Evolutionary conservation across 1,140 invertebrate genomes (phyloP).

Genomic region (Carcinoscorpius rotundicauda): DNA sequence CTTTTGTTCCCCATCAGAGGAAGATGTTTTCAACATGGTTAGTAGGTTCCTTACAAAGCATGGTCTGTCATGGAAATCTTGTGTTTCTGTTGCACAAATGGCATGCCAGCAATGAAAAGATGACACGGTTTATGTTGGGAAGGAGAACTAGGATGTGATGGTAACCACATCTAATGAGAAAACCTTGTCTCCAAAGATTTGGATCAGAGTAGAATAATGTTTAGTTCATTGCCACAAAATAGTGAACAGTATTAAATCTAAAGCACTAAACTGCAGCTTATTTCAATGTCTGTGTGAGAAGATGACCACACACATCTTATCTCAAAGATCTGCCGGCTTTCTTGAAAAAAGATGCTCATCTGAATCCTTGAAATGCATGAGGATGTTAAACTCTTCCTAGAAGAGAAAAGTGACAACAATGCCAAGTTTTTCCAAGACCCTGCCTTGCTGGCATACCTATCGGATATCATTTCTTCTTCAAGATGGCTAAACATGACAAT

Average conservation of each 20-base stretch:
- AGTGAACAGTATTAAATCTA: slow-evolving; percentile 5
- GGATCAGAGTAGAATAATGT: no score
- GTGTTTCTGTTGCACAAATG: no score
- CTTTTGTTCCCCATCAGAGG: no score
- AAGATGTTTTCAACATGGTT: no score
- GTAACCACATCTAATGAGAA: no score
- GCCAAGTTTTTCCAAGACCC: slow-evolving; percentile 5
- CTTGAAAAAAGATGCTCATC: slow-evolving; percentile 4
- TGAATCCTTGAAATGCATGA: slow-evolving; percentile 8
- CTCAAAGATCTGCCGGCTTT: slow-evolving; percentile 9
- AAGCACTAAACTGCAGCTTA: slow-evolving; percentile 10
- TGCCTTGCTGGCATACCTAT: slow-evolving; percentile 9
- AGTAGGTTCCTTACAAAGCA: no score
- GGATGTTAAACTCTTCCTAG: slow-evolving; percentile 9
- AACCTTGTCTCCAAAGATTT: no score
- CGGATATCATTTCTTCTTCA: slow-evolving; percentile 9
- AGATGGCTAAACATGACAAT: slow-evolving; percentile 11
- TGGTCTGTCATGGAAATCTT: no score
- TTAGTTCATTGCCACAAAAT: no score
- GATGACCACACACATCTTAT: slow-evolving; percentile 8
- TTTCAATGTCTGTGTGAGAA: slow-evolving; percentile 6
- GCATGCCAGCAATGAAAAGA: no score
- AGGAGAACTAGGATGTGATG: no score
- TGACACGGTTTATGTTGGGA: no score
- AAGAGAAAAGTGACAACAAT: slow-evolving; percentile 5